These are phyloP conservation scores for Nasonia vitripennis DNA, from an alignment of 1,140 invertebrate genomes.

Conservation along the genomic window DNA sequence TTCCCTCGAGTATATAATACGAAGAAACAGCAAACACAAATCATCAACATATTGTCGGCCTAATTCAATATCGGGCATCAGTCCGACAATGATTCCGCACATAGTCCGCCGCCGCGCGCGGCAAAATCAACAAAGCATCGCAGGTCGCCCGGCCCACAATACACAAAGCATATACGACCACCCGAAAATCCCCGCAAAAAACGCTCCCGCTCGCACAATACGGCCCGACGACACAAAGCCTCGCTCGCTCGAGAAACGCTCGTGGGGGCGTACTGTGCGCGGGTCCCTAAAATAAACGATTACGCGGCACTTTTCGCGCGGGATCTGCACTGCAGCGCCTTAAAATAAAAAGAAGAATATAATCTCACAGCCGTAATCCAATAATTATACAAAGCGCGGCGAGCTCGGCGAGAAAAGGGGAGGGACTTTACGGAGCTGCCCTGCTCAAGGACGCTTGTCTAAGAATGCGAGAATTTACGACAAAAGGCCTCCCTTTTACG, in stretches of 20 bases:
- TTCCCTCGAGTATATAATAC: too few species aligned
- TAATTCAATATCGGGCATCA: too few species aligned
- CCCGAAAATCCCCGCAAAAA: background rate
- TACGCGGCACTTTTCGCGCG: slow-evolving; percentile 45
- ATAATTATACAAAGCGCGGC: slow-evolving; percentile 49
- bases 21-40: too few species aligned
- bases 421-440: background rate
- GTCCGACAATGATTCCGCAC: too few species aligned
- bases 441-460: slow-evolving; percentile 33
- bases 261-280: background rate
- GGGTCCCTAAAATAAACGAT: slow-evolving; percentile 41
- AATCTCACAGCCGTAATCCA: slow-evolving; percentile 42
- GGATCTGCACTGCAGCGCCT: background rate
- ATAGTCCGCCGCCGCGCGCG: background rate
- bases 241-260: background rate
- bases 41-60: too few species aligned
- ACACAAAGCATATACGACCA: background rate
- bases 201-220: background rate
- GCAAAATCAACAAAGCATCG: background rate
- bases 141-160: too few species aligned
- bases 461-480: slow-evolving; percentile 54
- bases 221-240: background rate
- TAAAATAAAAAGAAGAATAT: slow-evolving; percentile 22
- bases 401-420: background rate
- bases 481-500: slow-evolving; percentile 51